Base-by-base conservation (phyloP, 2,888 invertebrate species). In the Pristionchus fissidentatus region DNA sequence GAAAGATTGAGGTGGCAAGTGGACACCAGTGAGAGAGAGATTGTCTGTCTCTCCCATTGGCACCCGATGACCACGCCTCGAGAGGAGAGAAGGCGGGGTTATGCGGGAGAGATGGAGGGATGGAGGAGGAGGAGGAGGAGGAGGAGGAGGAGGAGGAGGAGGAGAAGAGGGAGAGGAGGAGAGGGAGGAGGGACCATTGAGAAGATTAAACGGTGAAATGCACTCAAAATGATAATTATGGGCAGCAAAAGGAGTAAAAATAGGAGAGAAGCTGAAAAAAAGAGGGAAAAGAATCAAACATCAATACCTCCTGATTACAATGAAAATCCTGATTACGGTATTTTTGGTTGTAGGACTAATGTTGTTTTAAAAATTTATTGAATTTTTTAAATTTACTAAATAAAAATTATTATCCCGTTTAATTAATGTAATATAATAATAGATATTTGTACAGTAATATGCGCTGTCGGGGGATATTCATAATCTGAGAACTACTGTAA, bases 161-260 rank as follows among this genome's bases (percentile, higher is more conserved):
- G 66, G 66, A 66, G 38, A 29, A 35, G 41, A 38, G 66, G 4
- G 66, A 38, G 38, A 66, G 66, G n/a, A 32, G 15, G 66, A 29
- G 66, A 66, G 15, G 66, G n/a, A 38, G 41, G 35, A 66, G 41
- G 35, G 7, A 29, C 57, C 26, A 57, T 57, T 57, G 57, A 57
- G 57, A 57, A 57, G 57, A 57, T 57, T 57, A 57, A 57, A 57
- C 57, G 66, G 66, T 38, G 32, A 66, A 66, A 66, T 66, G 35
- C 35, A 22, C 66, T 66, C 38, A 35, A 41, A 66, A 66, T 38
- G n/a, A 38, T 41, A 41, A 66, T 66, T 41, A 32, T 8, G 7
- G 41, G 35, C 15, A 29, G 22, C 66, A 41, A 41, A 66, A 66
- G 35, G 35, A 7, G 15, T n/a, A 38, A 22, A 38, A 66, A 19